A percentile compares a stretch with the other conserved stretches of the same genome.
These are phyloP conservation scores for Nymphalis io DNA, from an alignment of 1,140 invertebrate species.

Conservation along the genomic window DNA sequence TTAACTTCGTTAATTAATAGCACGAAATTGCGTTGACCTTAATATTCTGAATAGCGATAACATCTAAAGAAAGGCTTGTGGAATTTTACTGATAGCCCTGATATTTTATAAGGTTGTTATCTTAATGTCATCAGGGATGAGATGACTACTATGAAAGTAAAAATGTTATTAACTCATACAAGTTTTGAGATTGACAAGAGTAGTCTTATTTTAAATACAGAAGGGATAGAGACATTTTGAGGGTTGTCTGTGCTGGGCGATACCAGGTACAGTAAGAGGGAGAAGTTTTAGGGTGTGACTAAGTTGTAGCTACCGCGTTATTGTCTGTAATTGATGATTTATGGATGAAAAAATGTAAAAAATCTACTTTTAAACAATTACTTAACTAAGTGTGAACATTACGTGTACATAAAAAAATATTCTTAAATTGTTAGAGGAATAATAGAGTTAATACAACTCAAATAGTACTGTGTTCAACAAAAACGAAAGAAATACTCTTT, in stretches of 20 bases:
- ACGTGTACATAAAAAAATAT: too few relatives aligned
- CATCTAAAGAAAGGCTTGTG: slow-evolving; percentile 38
- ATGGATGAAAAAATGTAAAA: background rate
- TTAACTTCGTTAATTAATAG: slow-evolving; percentile 45
- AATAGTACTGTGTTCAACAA: too few relatives aligned
- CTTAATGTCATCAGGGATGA: slow-evolving; percentile 32
- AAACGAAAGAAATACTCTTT: too few relatives aligned
- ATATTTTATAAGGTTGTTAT: slow-evolving; percentile 34
- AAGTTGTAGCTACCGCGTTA: background rate
- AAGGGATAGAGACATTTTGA: slow-evolving; percentile 13
- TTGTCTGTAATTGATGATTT: background rate
- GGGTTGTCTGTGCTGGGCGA: slow-evolving; percentile 43
- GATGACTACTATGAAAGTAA: slow-evolving; percentile 26
- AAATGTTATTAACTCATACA: slow-evolving; percentile 16
- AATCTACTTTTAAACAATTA: too few relatives aligned
- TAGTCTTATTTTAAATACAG: background rate
- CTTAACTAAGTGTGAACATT: too few relatives aligned
- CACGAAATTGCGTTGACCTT: slow-evolving; percentile 43
- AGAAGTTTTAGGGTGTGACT: slow-evolving; percentile 14
- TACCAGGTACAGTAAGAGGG: slow-evolving; percentile 42
- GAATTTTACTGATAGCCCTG: slow-evolving; percentile 36
- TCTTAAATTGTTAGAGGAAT: too few relatives aligned
- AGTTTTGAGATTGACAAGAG: background rate
- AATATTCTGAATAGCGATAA: slow-evolving; percentile 46
- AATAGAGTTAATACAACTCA: too few relatives aligned